Evolutionary conservation across 2,113 vertebrate genomes (phyloP).

Genomic region (Melanerpes formicivorus): DNA sequence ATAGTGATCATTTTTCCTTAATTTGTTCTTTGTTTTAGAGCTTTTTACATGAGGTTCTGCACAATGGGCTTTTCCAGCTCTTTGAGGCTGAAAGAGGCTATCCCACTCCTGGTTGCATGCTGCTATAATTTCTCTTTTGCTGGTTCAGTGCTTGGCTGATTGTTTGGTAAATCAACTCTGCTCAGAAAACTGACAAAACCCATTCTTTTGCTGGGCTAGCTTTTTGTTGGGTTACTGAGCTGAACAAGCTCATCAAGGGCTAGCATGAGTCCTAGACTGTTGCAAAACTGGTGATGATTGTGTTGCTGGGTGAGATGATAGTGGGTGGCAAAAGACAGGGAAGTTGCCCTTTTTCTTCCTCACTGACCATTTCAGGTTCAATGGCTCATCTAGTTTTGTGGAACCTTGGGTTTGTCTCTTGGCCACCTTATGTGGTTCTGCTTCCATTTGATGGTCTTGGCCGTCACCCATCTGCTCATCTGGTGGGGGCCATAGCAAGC

Average conservation of each 20-base stretch:
- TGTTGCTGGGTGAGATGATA: neutral
- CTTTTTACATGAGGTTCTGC: conserved; percentile 13
- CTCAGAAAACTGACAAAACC: neutral
- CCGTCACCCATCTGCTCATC: neutral
- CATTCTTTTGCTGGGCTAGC: neutral
- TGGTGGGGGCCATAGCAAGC: neutral
- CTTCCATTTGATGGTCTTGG: neutral
- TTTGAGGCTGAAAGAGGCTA: neutral
- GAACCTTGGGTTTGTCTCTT: neutral
- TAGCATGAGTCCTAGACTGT: neutral
- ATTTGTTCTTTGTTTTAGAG: conserved; percentile 34
- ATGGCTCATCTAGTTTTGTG: neutral
- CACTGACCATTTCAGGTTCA: neutral
- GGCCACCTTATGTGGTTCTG: neutral
- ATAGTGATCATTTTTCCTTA: neutral
- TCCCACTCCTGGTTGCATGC: neutral
- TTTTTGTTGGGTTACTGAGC: conserved; percentile 14
- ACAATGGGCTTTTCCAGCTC: neutral
- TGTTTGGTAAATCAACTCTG: conserved; percentile 7
- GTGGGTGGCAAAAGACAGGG: neutral
- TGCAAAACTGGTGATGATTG: neutral
- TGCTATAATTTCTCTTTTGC: neutral
- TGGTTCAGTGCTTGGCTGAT: conserved; percentile 35
- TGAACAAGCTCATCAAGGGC: neutral
- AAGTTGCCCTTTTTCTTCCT: neutral